Evolutionary conservation across 2,888 invertebrate species (phyloP).

Genomic region (Machimus atricapillus): DNA sequence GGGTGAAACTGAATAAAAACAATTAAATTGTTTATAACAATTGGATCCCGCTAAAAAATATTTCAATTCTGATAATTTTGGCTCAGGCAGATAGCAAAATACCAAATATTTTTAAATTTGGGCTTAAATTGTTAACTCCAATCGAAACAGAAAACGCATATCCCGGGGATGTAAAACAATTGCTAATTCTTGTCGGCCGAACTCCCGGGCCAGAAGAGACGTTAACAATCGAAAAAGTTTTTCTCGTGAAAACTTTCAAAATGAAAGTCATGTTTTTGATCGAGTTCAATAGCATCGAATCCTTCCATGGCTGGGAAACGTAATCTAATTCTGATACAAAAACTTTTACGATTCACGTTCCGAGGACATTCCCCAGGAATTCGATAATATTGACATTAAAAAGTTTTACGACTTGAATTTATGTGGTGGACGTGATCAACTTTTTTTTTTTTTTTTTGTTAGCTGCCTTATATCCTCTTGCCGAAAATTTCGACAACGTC

Average conservation of each 20-base stretch:
- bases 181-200: background rate
- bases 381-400: constrained; percentile 41
- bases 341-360: constrained; percentile 45
- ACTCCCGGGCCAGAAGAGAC: background rate
- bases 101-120: background rate
- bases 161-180: background rate
- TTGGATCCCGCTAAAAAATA: too few species aligned
- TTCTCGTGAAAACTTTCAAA: background rate
- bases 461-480: background rate
- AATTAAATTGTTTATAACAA: too few species aligned
- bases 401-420: constrained; percentile 43
- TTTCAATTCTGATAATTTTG: too few species aligned
- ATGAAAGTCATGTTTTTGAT: constrained; percentile 15
- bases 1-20: too few species aligned
- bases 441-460: background rate
- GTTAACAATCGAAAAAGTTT: constrained; percentile 6
- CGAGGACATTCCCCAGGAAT: constrained; percentile 34
- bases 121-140: background rate
- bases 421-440: constrained; percentile 41
- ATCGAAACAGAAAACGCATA: background rate
- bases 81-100: background rate
- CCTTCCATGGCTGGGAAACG: background rate
- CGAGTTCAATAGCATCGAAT: background rate
- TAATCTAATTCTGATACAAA: constrained; percentile 43
- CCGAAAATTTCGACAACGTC: background rate